Percentiles rank a stretch among this genome's conserved stretches.
phyloP scores from a whole-genome alignment of 2,113 vertebrate genomes.

The Willisornis vidua region DNA sequence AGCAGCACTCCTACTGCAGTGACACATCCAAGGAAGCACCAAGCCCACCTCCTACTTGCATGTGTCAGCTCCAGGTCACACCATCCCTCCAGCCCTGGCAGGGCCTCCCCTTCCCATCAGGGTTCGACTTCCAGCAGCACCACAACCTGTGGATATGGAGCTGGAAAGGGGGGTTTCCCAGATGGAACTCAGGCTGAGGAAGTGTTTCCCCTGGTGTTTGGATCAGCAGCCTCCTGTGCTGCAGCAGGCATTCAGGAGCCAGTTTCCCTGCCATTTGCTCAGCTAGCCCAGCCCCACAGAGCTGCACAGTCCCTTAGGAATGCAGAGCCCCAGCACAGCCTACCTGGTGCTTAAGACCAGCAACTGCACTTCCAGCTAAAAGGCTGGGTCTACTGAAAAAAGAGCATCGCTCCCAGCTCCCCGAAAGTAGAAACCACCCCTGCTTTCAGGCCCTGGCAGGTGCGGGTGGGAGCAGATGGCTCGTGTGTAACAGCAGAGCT shows the following conservation, averaged over 20 bases:
- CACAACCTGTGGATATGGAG: rapidly evolving
- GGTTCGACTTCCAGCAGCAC: background rate
- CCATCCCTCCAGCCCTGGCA: background rate
- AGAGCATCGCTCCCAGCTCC: background rate
- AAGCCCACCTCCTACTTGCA: background rate
- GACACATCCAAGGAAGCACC: background rate
- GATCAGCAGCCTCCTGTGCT: background rate
- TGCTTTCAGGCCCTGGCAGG: background rate
- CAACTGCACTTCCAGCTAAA: background rate
- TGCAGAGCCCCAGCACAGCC: background rate
- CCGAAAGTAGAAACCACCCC: background rate
- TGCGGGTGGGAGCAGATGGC: background rate
- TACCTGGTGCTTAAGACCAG: background rate
- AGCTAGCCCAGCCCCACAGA: rapidly evolving
- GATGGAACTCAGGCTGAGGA: background rate
- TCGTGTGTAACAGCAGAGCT: background rate
- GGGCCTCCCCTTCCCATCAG: background rate
- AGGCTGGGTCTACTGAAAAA: background rate
- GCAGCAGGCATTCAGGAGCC: background rate
- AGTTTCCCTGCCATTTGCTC: background rate
- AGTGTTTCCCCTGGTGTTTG: background rate
- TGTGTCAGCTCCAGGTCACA: background rate
- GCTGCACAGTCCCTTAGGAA: background rate
- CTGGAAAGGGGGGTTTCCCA: background rate
- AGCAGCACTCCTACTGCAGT: background rate